A percentile compares a stretch with the other conserved stretches of the same genome.
These are phyloP conservation scores for Drosophila busckii DNA, from an alignment of 1,140 invertebrate genomes.

Conservation along the genomic window DNA sequence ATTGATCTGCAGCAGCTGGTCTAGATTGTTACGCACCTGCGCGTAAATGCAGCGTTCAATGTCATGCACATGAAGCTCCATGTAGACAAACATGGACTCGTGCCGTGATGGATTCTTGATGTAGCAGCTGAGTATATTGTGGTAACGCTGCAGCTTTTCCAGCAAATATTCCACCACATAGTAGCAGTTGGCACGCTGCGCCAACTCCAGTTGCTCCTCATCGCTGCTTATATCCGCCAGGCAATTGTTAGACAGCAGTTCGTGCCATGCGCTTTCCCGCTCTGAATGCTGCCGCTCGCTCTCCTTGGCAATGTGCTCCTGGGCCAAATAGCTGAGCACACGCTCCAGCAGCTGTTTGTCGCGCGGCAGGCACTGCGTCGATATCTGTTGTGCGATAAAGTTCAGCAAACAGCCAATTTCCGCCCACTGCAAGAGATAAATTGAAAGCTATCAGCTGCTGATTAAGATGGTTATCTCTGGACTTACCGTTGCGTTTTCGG, in stretches of 20 bases:
- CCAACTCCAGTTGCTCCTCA: conserved; percentile 76
- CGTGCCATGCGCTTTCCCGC: conserved; percentile 89
- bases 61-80: conserved; percentile 84
- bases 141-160: conserved; percentile 78
- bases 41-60: conserved; percentile 78
- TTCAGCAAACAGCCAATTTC: conserved; percentile 80
- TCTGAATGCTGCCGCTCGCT: conserved; percentile 82
- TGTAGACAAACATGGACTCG: conserved; percentile 86
- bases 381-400: conserved; percentile 80
- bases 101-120: conserved; percentile 82
- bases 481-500: conserved; percentile 84
- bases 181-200: conserved; percentile 78
- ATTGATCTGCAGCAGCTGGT: conserved; percentile 77
- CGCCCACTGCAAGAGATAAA: conserved; percentile 75
- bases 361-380: conserved; percentile 78
- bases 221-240: conserved; percentile 81
- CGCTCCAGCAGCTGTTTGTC: conserved; percentile 78
- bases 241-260: conserved; percentile 86
- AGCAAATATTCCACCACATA: conserved; percentile 80
- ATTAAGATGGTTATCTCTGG: background rate
- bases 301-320: conserved; percentile 74
- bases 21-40: conserved; percentile 79
- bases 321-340: conserved; percentile 79
- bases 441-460: background rate
- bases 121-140: conserved; percentile 80